These are phyloP conservation scores for Tringa solitaria DNA, from an alignment of 2,113 vertebrate genomes.

Conservation along the genomic window DNA sequence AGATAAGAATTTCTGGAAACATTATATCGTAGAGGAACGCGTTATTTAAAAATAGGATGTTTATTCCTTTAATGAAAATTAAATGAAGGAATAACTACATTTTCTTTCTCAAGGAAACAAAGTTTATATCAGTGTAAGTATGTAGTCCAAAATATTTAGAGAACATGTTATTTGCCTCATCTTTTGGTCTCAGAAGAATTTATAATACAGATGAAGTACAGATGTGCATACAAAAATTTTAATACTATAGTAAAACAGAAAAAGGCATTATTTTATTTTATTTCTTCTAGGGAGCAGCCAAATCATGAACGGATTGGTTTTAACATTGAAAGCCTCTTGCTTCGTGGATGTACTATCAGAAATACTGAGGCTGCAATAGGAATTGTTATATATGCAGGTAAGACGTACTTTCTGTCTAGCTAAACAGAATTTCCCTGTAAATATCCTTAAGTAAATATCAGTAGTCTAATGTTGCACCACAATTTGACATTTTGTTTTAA, in stretches of 20 bases:
- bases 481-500: not conserved
- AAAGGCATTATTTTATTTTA: not conserved
- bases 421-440: not conserved
- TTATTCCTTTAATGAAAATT: not conserved
- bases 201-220: not conserved
- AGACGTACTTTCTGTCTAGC: not conserved
- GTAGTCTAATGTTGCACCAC: not conserved
- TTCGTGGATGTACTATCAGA: constrained; percentile 80
- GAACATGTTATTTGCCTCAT: not conserved
- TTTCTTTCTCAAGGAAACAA: not conserved
- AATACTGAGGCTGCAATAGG: constrained; percentile 75
- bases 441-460: not conserved
- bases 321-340: constrained; percentile 79
- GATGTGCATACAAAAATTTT: not conserved
- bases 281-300: constrained; percentile 80
- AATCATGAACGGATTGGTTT: constrained; percentile 77
- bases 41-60: not conserved
- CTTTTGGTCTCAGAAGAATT: not conserved
- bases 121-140: not conserved
- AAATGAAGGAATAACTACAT: not conserved
- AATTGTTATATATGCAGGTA: constrained; percentile 81
- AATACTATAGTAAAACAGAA: not conserved
- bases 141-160: not conserved
- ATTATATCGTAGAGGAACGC: not conserved
- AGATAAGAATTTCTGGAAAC: not conserved